Evolutionary conservation across 1,140 invertebrate genomes (phyloP), one percentile per base, ranked within the genome.

Genomic region (Adelges cooleyi): DNA sequence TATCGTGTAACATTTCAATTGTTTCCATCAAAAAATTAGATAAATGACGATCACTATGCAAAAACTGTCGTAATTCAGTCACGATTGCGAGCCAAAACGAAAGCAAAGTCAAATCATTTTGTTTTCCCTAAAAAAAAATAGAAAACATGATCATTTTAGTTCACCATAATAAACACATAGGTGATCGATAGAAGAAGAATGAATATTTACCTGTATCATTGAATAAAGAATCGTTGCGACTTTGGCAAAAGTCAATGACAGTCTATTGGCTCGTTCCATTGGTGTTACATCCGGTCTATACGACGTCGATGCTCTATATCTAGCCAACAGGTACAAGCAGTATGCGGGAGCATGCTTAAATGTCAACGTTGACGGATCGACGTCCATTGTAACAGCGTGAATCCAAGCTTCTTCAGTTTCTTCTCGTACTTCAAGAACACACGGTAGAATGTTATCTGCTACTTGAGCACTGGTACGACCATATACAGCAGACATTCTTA

Each of bases 41-140:
- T 36, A 95, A 86, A 74, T 97, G 92, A 50, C 91, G 80, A 77
- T 98, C 95, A 68, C 87, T 92, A 74, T 98, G 97, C 3, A 97
- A 78, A 77, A 98, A 97, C 76, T 98, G 92, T 13, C 97, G 76
- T 27, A 97, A 78, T 76, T 98, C 95, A 10, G 92, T 95, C 0
- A 91, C 85, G 74, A 98, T 98, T 2, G 94, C 93, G 78, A 98
- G 84, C 95, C 95, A 98, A 71, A 97, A 92, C 0, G 94, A 92
- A 66, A 94, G 78, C 1, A 85, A 86, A 13, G 84, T 84, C 0
- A 88, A 85, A 74, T 94, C 89, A 59, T 84, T 82, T 72, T 89
- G 87, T 53, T 87, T 78, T 69, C 90, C 89, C 82, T 92, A 76
- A 1, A 76, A 72, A 70, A 65, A 68, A 54, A 68, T 66, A 59